phyloP scores from a whole-genome alignment of 1,140 invertebrate genomes.

The Lethrus apterus region DNA sequence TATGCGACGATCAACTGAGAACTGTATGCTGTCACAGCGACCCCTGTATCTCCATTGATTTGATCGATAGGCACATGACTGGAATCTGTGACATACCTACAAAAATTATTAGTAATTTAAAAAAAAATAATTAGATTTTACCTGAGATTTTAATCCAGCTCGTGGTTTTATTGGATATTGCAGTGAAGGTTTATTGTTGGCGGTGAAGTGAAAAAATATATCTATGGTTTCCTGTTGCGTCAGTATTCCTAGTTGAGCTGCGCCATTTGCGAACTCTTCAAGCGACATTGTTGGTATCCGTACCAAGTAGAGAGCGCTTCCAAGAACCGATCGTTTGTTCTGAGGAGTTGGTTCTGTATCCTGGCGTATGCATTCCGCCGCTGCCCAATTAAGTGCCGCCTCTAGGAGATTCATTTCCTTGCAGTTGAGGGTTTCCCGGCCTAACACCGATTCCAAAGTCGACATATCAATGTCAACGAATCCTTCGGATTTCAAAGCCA shows the following conservation, averaged over 20 bases:
- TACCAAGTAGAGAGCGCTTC: constrained; percentile 74
- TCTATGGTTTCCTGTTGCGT: constrained; percentile 86
- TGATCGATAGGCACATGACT: constrained; percentile 90
- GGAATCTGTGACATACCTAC: constrained; percentile 87
- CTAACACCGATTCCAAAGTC: constrained; percentile 79
- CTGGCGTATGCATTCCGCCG: constrained; percentile 72
- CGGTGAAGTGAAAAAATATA: constrained; percentile 85
- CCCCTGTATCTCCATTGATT: constrained; percentile 94
- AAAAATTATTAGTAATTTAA: constrained; percentile 20
- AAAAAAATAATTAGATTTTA: constrained; percentile 36
- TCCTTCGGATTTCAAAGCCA: constrained; percentile 86
- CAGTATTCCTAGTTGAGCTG: constrained; percentile 79
- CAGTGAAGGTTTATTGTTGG: constrained; percentile 71
- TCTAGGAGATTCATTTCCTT: constrained; percentile 85
- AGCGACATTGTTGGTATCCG: constrained; percentile 84
- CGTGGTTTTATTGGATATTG: constrained; percentile 74
- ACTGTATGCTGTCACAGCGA: constrained; percentile 87
- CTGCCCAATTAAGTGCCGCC: constrained; percentile 83
- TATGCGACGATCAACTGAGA: constrained; percentile 85
- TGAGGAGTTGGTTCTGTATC: constrained; percentile 67
- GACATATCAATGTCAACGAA: constrained; percentile 87
- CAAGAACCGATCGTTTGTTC: constrained; percentile 66
- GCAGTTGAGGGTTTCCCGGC: constrained; percentile 82
- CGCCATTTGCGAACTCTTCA: constrained; percentile 86
- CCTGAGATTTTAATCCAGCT: constrained; percentile 81